Evolutionary conservation across 2,113 vertebrate species (phyloP).

Genomic region (Acanthisitta chloris): DNA sequence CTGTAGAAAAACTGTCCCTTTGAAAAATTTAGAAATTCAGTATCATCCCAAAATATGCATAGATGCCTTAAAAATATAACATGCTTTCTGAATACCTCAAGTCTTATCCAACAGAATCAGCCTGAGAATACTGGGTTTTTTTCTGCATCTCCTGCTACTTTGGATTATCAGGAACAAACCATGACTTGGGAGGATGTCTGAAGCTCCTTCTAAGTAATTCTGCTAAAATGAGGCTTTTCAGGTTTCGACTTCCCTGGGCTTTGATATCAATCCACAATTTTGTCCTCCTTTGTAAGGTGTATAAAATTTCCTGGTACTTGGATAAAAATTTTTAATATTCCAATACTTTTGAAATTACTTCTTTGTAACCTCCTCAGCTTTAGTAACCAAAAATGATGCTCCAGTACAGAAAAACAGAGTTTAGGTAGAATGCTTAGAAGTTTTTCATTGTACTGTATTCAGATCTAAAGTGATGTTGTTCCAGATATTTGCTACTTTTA

Average conservation of each 20-base stretch:
- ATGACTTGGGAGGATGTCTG: neutral
- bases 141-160: neutral
- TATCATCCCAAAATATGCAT: neutral
- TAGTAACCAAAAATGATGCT: neutral
- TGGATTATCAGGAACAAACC: neutral
- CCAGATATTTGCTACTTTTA: neutral
- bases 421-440: neutral
- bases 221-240: neutral
- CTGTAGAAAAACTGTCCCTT: neutral
- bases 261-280: neutral
- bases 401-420: neutral
- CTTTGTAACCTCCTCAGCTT: neutral
- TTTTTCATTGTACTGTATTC: neutral
- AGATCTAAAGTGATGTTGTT: neutral
- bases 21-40: neutral
- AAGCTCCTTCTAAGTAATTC: neutral
- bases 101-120: neutral
- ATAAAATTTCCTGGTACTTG: neutral
- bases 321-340: neutral
- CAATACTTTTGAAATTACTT: neutral
- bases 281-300: neutral
- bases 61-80: neutral
- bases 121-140: neutral
- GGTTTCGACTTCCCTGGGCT: neutral
- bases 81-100: neutral